Evolutionary conservation across 2,113 vertebrate species (phyloP), one percentile per base, ranked within the genome.

Genomic region (Sprattus sprattus): DNA sequence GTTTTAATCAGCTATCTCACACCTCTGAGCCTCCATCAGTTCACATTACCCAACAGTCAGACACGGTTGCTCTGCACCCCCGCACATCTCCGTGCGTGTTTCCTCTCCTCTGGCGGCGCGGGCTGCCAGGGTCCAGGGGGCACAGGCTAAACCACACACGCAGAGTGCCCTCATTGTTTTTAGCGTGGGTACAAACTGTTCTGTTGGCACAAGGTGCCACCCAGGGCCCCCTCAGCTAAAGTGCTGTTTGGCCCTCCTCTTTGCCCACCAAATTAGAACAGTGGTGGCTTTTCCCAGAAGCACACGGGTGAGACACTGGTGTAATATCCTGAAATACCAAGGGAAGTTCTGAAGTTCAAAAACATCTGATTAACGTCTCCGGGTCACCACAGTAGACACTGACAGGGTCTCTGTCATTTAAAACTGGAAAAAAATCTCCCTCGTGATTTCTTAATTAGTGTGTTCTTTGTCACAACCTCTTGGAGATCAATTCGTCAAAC

Each of bases 51-150:
- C 25, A 20, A 11, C 13, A 84, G n/a, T 4, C 75, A 18, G 52
- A 4, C 4, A 20, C 15, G 20, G 15, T 18, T 11, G 49, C 3
- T 20, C 39, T 10, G 28, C 50, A 49, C 82, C 18, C 81, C 45
- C 13, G 71, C 25, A 46, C 60, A 84, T 57, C 22, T 78, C 50
- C 28, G 83, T 86, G 82, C 25, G 83, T 86, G 86, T 86, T 44
- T 52, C 75, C 57, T 50, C 71, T 83, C 45, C 83, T 45, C 50
- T 18, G 18, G 45, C 28, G 44, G 49, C 2, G 52, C 83, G 44
- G 50, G 18, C 64, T 54, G 52, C 82, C 52, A 45, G 47, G 25
- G 25, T 32, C 67, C 67, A 49, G n/a, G 50, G 57, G 50, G 86
- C 22, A 13, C 25, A 75, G 46, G 54, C 28, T 49, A 32, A 9